Percentiles rank a stretch among this genome's conserved stretches.
These are phyloP conservation scores for Panthera leo DNA, from an alignment of 2,113 vertebrate species.

Conservation along the genomic window DNA sequence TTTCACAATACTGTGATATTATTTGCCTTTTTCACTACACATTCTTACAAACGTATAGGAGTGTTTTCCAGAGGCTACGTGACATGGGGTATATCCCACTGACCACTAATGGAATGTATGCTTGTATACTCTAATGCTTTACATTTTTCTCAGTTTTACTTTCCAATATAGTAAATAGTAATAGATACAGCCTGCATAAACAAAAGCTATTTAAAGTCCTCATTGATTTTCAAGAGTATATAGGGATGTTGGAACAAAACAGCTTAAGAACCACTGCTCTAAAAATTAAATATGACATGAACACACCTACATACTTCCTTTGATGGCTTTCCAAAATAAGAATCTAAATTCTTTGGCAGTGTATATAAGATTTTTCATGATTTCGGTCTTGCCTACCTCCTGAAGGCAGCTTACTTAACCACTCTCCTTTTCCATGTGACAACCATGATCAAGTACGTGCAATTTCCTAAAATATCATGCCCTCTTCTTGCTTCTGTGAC, in stretches of 20 bases:
- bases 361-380: not conserved
- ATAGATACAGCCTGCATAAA: not conserved
- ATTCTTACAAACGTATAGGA: not conserved
- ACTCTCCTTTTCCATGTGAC: not conserved
- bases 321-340: slow-evolving; percentile 6
- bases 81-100: not conserved
- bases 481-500: not conserved
- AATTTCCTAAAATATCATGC: not conserved
- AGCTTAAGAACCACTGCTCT: not conserved
- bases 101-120: not conserved
- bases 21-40: not conserved
- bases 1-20: not conserved
- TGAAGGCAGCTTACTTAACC: not conserved
- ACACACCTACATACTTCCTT: slow-evolving; percentile 2
- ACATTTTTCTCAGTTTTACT: not conserved
- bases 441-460: not conserved
- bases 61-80: not conserved
- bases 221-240: not conserved
- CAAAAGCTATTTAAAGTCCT: not conserved
- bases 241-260: not conserved
- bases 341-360: not conserved
- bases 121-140: not conserved
- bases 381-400: not conserved
- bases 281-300: not conserved
- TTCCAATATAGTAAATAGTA: not conserved